phyloP scores from a whole-genome alignment of 2,888 invertebrate genomes.

The Parnassius smintheus region DNA sequence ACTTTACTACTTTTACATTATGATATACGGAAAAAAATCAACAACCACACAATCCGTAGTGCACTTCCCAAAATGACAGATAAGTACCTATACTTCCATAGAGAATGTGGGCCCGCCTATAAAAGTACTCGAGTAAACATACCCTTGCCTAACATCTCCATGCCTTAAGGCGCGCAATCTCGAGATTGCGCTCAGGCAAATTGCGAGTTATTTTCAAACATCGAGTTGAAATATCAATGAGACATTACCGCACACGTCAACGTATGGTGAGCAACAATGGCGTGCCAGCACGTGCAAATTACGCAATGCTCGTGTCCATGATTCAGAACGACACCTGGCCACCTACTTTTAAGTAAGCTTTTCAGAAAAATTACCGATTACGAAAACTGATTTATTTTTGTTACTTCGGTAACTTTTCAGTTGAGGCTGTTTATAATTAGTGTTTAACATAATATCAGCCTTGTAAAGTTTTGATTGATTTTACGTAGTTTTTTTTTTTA shows the following conservation, averaged over 20 bases:
- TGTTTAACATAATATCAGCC: too few species aligned
- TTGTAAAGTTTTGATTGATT: too few species aligned
- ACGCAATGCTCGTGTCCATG: slow-evolving; percentile 34
- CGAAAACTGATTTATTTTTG: neutral
- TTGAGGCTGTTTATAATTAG: too few species aligned
- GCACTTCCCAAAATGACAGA: neutral
- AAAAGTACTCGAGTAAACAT: slow-evolving; percentile 1
- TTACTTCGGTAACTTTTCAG: too few species aligned
- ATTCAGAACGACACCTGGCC: slow-evolving; percentile 37
- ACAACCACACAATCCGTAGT: neutral
- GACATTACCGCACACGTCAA: slow-evolving; percentile 16
- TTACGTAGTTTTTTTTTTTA: too few species aligned
- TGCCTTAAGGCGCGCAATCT: slow-evolving; percentile 16
- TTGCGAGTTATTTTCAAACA: slow-evolving; percentile 20
- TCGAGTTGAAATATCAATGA: slow-evolving; percentile 19
- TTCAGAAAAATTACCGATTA: neutral
- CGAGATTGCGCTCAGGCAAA: slow-evolving; percentile 16
- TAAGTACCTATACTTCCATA: slow-evolving; percentile 8
- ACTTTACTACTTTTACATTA: too few species aligned
- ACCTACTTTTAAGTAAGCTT: slow-evolving; percentile 6
- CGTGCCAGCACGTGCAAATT: slow-evolving; percentile 37
- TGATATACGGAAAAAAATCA: too few species aligned
- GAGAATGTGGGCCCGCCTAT: slow-evolving; percentile 6
- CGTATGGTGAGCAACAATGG: slow-evolving; percentile 5
- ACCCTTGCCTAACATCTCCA: neutral